These are phyloP conservation scores for Tolmerus cingulatus DNA, from an alignment of 2,888 invertebrate genomes.

Conservation along the genomic window DNA sequence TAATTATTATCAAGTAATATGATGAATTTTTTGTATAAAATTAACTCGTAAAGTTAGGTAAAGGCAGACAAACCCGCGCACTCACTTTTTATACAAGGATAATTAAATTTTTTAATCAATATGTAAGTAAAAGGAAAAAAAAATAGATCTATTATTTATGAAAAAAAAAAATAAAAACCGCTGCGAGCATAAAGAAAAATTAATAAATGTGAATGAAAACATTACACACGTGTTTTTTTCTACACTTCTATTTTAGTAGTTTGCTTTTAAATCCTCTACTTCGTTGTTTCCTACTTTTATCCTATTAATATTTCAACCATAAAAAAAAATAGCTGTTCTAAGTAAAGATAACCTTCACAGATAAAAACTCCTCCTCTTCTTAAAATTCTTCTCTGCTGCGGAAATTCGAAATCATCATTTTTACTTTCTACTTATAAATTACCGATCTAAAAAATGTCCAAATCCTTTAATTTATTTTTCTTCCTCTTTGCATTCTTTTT, in stretches of 20 bases:
- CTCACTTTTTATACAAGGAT: conserved; percentile 37
- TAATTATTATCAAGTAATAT: neutral
- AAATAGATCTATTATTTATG: conserved; percentile 39
- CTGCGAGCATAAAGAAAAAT: conserved; percentile 39
- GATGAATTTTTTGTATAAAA: conserved; percentile 20
- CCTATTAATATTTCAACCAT: neutral
- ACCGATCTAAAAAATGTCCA: too few relatives aligned
- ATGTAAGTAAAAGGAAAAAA: conserved; percentile 35
- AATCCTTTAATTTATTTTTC: too few relatives aligned
- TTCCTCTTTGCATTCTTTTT: too few relatives aligned
- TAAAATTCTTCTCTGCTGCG: too few relatives aligned
- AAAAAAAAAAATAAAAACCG: conserved; percentile 24
- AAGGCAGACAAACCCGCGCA: conserved; percentile 22
- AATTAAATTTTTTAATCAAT: conserved; percentile 39
- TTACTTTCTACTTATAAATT: too few relatives aligned
- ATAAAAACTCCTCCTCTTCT: too few relatives aligned
- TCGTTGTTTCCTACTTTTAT: neutral
- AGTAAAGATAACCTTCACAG: too few relatives aligned
- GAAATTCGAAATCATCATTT: too few relatives aligned
- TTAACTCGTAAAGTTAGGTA: conserved; percentile 25
- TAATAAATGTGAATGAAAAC: conserved; percentile 38
- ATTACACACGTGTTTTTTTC: neutral
- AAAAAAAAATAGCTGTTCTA: too few relatives aligned
- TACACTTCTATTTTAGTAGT: neutral
- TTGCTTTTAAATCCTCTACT: neutral